Conservation (phyloP, 2,113 vertebrate genomes). For the Xyliphius kryptos region DNA sequence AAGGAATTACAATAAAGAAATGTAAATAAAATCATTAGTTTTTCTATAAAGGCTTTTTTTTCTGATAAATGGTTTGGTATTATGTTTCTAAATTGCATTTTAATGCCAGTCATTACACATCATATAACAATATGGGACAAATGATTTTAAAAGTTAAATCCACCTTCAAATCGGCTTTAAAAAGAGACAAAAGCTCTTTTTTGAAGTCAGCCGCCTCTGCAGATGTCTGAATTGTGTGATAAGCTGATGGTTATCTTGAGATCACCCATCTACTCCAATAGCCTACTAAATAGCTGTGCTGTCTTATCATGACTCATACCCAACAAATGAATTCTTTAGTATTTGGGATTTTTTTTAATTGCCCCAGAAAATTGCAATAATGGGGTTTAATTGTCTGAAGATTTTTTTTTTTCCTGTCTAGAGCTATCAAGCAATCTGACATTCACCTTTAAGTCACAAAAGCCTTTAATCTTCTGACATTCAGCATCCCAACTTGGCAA, state of each 20-base stretch:
- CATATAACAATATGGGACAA: too few relatives aligned
- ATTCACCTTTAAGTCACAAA: constrained; percentile 7
- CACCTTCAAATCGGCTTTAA: too few relatives aligned
- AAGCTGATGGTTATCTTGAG: constrained; percentile 29
- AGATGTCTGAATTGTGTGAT: constrained; percentile 24
- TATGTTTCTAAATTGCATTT: too few relatives aligned
- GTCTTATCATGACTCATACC: constrained; percentile 13
- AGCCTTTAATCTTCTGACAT: neutral
- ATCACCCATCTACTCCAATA: constrained; percentile 9
- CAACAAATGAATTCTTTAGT: constrained; percentile 12
- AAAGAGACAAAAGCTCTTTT: constrained; percentile 21
- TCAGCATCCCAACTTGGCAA: neutral
- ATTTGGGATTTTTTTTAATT: neutral
- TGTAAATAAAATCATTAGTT: too few relatives aligned
- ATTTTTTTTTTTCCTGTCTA: neutral
- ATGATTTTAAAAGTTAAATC: too few relatives aligned
- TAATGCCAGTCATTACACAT: too few relatives aligned
- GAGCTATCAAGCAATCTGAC: constrained; percentile 2
- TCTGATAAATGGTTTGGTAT: too few relatives aligned
- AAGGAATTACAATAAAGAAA: too few relatives aligned
- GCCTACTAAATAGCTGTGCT: constrained; percentile 4
- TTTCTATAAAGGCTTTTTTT: too few relatives aligned
- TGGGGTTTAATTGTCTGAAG: neutral
- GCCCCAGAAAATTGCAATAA: neutral
- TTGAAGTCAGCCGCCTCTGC: constrained; percentile 13